Base-by-base conservation (phyloP, 2,888 invertebrate genomes). In the Dicyrtomina minuta region DNA sequence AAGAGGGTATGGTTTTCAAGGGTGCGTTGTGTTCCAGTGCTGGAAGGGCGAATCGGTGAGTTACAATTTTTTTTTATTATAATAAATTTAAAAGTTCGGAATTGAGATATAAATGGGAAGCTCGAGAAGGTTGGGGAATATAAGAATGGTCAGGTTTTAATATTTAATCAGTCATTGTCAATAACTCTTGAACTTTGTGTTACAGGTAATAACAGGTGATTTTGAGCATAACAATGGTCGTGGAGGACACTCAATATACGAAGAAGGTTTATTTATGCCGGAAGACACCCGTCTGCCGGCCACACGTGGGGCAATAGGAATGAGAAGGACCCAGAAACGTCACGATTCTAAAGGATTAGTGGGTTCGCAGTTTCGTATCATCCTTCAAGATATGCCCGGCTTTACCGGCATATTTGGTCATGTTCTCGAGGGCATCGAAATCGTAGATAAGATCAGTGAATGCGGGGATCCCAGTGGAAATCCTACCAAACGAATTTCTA, bases 291-390 rank as follows among this genome's bases (percentile, higher is more conserved):
- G 89, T 79, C 85, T 91, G 79, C 85, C 88, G 74, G 89, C 90
- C 6, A 87, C 88, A 17, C 85, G 91, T 51, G 91, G 91, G 46
- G 88, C 90, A 15, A 90, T 91, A 10, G 91, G 91, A 66, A 91
- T 92, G 91, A 84, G 91, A 13, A 85, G 91, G 55, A 89, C 90
- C 70, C 90, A 91, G 81, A 89, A 89, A 81, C 86, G 90, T 33
- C 90, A 90, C 83, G 90, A 91, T 81, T 89, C 89, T 79, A 84
- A 88, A 78, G 90, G 91, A 61, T 87, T 90, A 85, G 91, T 91
- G n/a, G 91, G 91, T 26, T 91, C 91, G 70, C 91, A 91, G 82
- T 92, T 91, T 83, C 88, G 91, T 75, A 88, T 91, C 75, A 89
- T 91, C 78, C 83, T 91, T 79, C 88, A 90, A 77, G 90, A 91